Evolutionary conservation across 2,113 vertebrate species (phyloP).

Genomic region (Zootoca vivipara): DNA sequence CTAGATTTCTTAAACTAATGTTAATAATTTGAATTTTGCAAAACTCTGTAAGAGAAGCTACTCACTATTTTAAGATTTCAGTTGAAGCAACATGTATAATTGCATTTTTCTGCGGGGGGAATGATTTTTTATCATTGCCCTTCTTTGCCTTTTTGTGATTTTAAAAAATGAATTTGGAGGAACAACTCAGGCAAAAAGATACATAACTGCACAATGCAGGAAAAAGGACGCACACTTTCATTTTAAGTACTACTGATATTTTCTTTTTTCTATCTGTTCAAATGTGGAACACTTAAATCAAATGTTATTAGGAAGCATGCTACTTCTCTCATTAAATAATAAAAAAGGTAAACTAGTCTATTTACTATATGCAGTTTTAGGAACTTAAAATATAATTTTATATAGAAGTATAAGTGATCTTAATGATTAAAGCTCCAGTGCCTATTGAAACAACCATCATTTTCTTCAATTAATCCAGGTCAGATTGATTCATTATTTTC

Average conservation of each 20-base stretch:
- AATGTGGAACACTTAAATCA: slow-evolving; percentile 14
- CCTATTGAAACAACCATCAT: slow-evolving; percentile 36
- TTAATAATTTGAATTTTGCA: background rate
- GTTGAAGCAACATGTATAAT: background rate
- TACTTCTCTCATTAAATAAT: slow-evolving; percentile 32
- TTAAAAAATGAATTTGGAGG: slow-evolving; percentile 7
- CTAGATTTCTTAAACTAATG: background rate
- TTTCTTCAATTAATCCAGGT: slow-evolving; percentile 49
- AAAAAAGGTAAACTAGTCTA: slow-evolving; percentile 28
- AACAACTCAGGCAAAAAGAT: background rate
- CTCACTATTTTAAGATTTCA: background rate
- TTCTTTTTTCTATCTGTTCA: slow-evolving; percentile 27
- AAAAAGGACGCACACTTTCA: background rate
- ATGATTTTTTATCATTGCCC: background rate
- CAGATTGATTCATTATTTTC: slow-evolving; percentile 54
- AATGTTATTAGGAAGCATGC: slow-evolving; percentile 18
- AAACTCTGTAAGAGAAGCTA: background rate
- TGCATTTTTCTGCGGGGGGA: slow-evolving; percentile 10
- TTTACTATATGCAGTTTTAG: slow-evolving; percentile 44
- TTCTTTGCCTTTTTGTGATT: background rate
- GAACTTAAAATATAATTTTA: slow-evolving; percentile 23
- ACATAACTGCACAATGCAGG: background rate
- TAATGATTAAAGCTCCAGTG: slow-evolving; percentile 43
- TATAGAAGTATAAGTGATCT: slow-evolving; percentile 43
- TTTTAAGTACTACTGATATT: background rate